Percentiles rank a stretch among this genome's conserved stretches.
Conservation (phyloP, 2,797 vertebrate species). For the Trachurus trachurus region DNA sequence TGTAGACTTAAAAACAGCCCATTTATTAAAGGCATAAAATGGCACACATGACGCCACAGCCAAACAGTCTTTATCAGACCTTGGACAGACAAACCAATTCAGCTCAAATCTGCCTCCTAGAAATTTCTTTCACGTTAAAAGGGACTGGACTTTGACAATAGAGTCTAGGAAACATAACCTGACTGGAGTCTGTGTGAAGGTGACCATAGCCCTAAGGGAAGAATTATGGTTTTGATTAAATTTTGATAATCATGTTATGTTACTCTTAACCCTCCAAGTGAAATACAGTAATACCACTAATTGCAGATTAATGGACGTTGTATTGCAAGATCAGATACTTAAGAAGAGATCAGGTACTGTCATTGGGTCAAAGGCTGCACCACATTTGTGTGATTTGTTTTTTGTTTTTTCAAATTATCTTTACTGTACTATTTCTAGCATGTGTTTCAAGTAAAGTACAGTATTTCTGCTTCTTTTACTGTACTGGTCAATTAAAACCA, state of each 20-base stretch:
- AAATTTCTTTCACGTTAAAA: not conserved
- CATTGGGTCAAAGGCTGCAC: slow-evolving; percentile 5
- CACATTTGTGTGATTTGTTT: not conserved
- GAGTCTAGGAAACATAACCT: not conserved
- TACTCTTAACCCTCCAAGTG: not conserved
- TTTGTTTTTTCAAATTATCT: not conserved
- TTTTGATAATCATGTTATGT: not conserved
- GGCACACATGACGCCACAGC: not conserved
- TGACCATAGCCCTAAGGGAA: not conserved
- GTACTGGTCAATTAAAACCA: slow-evolving; percentile 5
- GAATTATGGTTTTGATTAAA: not conserved
- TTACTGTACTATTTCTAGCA: not conserved
- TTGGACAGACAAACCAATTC: slow-evolving; percentile 13
- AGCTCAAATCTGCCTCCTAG: not conserved
- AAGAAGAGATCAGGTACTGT: not conserved
- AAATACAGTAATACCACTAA: not conserved
- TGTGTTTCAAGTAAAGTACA: not conserved
- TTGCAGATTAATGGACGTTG: not conserved
- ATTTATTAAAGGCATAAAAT: slow-evolving; percentile 23
- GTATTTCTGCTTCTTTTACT: not conserved
- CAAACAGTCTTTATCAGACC: slow-evolving; percentile 10
- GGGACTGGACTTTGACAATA: not conserved
- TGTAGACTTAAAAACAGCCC: slow-evolving; percentile 28
- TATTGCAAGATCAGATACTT: not conserved
- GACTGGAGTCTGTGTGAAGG: not conserved